phyloP scores from a whole-genome alignment of 1,140 invertebrate species.

The Meteorus sp. region DNA sequence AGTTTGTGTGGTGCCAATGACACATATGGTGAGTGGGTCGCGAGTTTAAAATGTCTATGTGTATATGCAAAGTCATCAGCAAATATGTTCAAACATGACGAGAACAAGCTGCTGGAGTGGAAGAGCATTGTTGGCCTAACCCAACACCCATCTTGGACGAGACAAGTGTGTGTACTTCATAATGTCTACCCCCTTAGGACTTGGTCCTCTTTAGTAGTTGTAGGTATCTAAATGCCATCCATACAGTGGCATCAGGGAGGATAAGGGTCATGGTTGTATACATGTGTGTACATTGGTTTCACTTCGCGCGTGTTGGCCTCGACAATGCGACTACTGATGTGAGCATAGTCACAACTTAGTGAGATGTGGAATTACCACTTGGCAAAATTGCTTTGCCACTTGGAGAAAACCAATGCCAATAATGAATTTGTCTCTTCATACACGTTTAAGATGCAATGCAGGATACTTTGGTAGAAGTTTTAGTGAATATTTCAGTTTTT shows the following conservation, averaged over 20 bases:
- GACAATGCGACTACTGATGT: no score
- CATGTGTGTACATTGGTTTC: constrained; percentile 21
- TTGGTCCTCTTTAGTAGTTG: no score
- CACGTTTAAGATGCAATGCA: no score
- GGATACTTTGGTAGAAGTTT: no score
- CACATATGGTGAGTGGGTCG: constrained; percentile 28
- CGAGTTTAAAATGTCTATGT: not conserved
- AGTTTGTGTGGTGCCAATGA: constrained; percentile 29
- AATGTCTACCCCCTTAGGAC: not conserved
- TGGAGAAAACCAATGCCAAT: not conserved
- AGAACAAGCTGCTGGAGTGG: constrained; percentile 25
- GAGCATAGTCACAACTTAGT: no score
- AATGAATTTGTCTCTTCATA: no score
- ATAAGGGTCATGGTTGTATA: no score
- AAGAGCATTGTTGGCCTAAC: constrained; percentile 25
- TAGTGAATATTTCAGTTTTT: no score
- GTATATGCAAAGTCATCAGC: constrained; percentile 9
- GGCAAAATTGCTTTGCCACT: not conserved
- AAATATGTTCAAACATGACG: constrained; percentile 45
- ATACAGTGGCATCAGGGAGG: no score
- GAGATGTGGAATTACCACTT: constrained; percentile 23
- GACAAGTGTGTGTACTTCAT: constrained; percentile 27
- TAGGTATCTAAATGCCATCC: constrained; percentile 1
- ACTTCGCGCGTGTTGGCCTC: constrained; percentile 9
- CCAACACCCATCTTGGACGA: constrained; percentile 21